A percentile compares a stretch with the other conserved stretches of the same genome.
Conservation (phyloP, 2,888 invertebrate genomes). For the Mechanitis mazaeus region DNA sequence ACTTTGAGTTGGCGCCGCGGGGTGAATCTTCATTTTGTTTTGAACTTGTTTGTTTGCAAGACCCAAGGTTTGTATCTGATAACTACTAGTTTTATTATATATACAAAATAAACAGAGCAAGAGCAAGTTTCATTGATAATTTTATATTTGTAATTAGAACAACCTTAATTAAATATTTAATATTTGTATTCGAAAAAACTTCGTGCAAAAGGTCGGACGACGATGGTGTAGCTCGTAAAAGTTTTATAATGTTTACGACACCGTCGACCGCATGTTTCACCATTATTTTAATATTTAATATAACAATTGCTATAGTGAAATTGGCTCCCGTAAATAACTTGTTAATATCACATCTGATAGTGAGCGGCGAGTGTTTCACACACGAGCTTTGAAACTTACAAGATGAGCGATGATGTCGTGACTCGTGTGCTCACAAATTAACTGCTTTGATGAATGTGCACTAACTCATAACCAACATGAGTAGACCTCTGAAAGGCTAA, state of each 20-base stretch:
- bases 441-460: conserved; percentile 70
- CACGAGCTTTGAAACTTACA: conserved; percentile 48
- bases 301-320: no score
- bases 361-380: conserved; percentile 53
- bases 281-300: conserved; percentile 6
- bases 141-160: no score
- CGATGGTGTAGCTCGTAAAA: conserved; percentile 50
- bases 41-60: conserved; percentile 50
- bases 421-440: conserved; percentile 72
- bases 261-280: conserved; percentile 22
- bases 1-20: conserved; percentile 45
- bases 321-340: no score
- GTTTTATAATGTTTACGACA: conserved; percentile 54
- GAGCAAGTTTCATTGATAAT: no score
- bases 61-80: conserved; percentile 29
- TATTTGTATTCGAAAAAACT: conserved; percentile 22
- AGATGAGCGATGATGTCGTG: conserved; percentile 71
- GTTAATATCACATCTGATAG: not conserved
- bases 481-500: conserved; percentile 37
- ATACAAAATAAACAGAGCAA: not conserved
- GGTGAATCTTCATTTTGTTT: conserved; percentile 51
- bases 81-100: not conserved
- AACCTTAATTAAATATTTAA: no score
- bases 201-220: conserved; percentile 37
- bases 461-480: conserved; percentile 44